Conservation (phyloP, 2,797 vertebrate species). For the Orientallactaga sibirica region DNA sequence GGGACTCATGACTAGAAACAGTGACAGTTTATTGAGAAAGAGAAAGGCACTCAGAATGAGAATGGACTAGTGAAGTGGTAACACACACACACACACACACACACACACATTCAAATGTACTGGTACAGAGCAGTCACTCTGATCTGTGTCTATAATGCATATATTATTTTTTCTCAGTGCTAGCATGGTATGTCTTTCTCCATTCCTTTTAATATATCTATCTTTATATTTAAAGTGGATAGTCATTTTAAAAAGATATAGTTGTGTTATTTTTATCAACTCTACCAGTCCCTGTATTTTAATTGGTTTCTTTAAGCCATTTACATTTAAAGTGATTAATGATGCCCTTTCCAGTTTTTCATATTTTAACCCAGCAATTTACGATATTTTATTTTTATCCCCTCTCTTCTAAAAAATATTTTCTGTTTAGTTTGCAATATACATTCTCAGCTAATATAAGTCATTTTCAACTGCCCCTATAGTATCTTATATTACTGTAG, state of each 20-base stretch:
- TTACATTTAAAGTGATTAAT: conserved; percentile 9
- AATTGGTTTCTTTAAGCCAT: not conserved
- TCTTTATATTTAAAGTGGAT: not conserved
- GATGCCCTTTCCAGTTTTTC: not conserved
- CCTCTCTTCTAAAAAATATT: not conserved
- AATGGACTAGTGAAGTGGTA: too few species aligned
- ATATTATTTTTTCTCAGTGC: not conserved
- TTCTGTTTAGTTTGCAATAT: not conserved
- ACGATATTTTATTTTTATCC: not conserved
- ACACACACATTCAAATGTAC: not conserved
- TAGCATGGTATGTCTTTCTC: not conserved
- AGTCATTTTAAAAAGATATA: not conserved
- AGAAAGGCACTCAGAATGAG: too few species aligned
- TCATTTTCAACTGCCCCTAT: not conserved
- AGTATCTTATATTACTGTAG: not conserved
- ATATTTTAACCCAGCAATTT: not conserved
- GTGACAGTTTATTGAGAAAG: too few species aligned
- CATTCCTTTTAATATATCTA: not conserved
- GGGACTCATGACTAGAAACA: too few species aligned
- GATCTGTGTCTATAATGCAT: not conserved
- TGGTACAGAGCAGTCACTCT: not conserved
- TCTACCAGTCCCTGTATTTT: not conserved
- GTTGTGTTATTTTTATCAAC: not conserved
- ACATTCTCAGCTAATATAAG: not conserved
- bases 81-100: not conserved